Conservation (phyloP, 2,888 invertebrate species). For the Camponotus fellah region DNA sequence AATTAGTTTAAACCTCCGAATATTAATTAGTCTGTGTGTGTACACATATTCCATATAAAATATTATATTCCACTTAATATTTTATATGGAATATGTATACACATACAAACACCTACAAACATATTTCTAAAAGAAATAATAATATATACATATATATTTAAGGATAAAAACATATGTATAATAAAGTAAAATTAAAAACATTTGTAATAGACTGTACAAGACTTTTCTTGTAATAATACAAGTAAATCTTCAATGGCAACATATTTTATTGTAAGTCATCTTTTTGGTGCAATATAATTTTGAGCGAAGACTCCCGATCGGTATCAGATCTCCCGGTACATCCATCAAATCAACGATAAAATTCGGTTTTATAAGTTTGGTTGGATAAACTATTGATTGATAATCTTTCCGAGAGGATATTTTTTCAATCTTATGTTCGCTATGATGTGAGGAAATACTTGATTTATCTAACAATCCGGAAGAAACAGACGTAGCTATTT, state of each 20-base stretch:
- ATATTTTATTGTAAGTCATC: conserved; percentile 19
- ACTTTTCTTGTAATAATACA: conserved; percentile 2
- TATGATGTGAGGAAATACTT: background rate
- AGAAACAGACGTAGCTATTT: conserved; percentile 31
- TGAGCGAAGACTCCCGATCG: conserved; percentile 85
- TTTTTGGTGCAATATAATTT: conserved; percentile 80
- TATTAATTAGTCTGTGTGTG: no score
- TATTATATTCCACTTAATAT: background rate
- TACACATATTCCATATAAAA: background rate
- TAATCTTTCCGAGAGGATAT: background rate
- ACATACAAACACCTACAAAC: background rate
- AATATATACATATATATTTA: conserved; percentile 7
- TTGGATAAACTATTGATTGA: conserved; percentile 82
- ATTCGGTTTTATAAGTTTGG: conserved; percentile 88
- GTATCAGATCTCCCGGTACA: conserved; percentile 86
- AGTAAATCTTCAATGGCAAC: conserved; percentile 4
- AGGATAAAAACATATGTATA: background rate
- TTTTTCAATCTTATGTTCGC: background rate
- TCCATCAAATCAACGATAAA: conserved; percentile 89
- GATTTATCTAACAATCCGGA: background rate
- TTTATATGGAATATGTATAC: background rate
- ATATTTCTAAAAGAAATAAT: background rate
- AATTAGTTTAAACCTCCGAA: background rate
- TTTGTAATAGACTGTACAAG: background rate
- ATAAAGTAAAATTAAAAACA: conserved; percentile 10